These are phyloP conservation scores for Gonatopus flavifemur DNA, from an alignment of 1,140 invertebrate species.

Conservation along the genomic window DNA sequence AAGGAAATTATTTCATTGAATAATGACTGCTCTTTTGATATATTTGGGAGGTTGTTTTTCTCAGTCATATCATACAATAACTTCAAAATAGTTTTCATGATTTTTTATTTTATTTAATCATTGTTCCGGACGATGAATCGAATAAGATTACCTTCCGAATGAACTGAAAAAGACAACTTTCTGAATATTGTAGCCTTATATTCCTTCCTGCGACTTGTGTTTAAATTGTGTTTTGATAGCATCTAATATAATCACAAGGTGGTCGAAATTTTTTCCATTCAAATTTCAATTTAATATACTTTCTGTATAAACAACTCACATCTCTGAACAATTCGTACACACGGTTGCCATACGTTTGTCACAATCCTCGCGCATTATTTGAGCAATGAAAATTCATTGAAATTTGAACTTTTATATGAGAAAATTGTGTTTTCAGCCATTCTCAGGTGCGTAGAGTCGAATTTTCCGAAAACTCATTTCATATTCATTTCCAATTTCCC, in stretches of 20 bases:
- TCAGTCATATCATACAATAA: slow-evolving; percentile 34
- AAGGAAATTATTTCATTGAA: slow-evolving; percentile 56
- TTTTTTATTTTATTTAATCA: neutral
- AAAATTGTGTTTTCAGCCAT: too few species aligned
- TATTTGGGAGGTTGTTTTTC: slow-evolving; percentile 71
- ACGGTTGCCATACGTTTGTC: too few species aligned
- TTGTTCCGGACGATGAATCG: too few species aligned
- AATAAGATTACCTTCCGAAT: neutral
- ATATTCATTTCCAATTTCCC: too few species aligned
- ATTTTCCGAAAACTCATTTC: too few species aligned
- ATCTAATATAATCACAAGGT: slow-evolving; percentile 1
- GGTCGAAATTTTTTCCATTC: slow-evolving; percentile 4
- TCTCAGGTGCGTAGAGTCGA: too few species aligned
- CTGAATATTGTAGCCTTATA: slow-evolving; percentile 56
- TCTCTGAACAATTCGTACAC: too few species aligned
- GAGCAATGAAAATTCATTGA: too few species aligned
- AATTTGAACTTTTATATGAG: too few species aligned
- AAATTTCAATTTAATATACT: slow-evolving; percentile 4
- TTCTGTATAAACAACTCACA: too few species aligned
- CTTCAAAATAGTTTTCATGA: slow-evolving; percentile 3
- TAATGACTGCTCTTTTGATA: slow-evolving; percentile 60
- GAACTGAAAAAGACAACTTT: slow-evolving; percentile 51
- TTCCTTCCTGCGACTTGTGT: slow-evolving; percentile 49
- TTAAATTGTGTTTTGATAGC: slow-evolving; percentile 28
- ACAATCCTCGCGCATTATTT: too few species aligned